Evolutionary conservation across 1,140 invertebrate species (phyloP).

Genomic region (Armadillidium nasatum): DNA sequence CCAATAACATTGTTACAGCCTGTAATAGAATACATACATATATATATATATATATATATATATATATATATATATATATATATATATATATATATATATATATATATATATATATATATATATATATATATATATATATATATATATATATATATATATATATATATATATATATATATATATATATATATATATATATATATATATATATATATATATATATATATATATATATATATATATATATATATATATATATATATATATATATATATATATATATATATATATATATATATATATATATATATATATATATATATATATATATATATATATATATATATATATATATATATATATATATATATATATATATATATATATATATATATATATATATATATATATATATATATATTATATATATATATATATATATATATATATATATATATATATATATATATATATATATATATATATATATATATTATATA

Average conservation of each 20-base stretch:
- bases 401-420: slow-evolving; percentile 7
- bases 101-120: too few species aligned
- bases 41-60: slow-evolving; percentile 1
- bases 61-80: slow-evolving; percentile 15
- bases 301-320: not conserved
- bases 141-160: too few species aligned
- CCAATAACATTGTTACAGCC: not conserved
- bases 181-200: too few species aligned
- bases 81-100: not conserved
- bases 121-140: too few species aligned
- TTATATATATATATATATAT: not conserved
- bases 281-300: not conserved
- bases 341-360: not conserved
- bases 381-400: not conserved
- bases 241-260: too few species aligned
- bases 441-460: not conserved
- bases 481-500: not conserved
- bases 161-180: too few species aligned
- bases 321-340: not conserved
- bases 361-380: not conserved
- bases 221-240: too few species aligned
- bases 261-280: too few species aligned
- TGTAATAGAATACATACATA: not conserved
- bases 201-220: too few species aligned
- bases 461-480: not conserved